Percentiles rank a stretch among this genome's conserved stretches.
Conservation (phyloP, 2,113 vertebrate species). For the Lamprotornis superbus region DNA sequence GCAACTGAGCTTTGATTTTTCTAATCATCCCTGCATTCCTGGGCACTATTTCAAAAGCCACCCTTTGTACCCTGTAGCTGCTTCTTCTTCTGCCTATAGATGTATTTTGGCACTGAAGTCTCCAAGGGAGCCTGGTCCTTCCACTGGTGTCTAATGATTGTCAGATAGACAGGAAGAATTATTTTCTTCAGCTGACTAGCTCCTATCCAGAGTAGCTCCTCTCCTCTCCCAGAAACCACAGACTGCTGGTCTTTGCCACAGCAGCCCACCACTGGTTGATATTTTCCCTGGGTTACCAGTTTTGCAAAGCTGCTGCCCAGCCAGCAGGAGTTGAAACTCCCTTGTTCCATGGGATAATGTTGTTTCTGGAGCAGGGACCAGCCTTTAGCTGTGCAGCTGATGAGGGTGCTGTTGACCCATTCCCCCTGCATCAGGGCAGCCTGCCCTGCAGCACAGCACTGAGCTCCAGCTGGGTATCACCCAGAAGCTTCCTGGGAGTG, state of each 20-base stretch:
- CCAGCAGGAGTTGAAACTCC: neutral
- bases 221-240: neutral
- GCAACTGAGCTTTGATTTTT: neutral
- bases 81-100: neutral
- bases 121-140: neutral
- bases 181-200: neutral
- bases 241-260: neutral
- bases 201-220: neutral
- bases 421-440: neutral
- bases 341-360: neutral
- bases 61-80: neutral
- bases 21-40: neutral
- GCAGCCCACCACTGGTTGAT: neutral
- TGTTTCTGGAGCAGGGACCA: neutral
- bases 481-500: neutral
- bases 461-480: neutral
- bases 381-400: no score
- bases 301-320: neutral
- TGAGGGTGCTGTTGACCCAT: neutral
- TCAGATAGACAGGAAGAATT: neutral
- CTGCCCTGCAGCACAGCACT: neutral
- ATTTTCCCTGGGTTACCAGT: neutral
- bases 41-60: neutral
- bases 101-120: neutral
- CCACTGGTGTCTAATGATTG: neutral